Conservation (phyloP, 2,888 invertebrate species). For the Shargacucullia verbasci region DNA sequence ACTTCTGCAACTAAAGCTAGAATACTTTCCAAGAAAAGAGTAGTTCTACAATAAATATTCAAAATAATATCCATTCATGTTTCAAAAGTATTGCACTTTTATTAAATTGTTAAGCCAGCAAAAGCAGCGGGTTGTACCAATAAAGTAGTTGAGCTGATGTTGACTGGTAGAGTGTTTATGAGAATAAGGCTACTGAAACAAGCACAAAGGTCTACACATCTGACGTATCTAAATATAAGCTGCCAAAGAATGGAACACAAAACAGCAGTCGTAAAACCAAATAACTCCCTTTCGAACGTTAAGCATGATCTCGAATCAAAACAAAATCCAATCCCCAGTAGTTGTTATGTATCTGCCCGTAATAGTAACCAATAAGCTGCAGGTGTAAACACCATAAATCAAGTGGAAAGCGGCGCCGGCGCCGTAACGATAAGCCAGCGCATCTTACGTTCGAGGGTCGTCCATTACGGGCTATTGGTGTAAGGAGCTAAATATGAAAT, state of each 20-base stretch:
- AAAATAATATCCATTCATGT: too few species aligned
- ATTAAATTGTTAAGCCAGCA: too few species aligned
- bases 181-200: too few species aligned
- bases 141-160: too few species aligned
- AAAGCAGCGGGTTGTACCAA: too few species aligned
- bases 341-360: conserved; percentile 34
- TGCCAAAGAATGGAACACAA: not conserved
- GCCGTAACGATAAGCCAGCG: conserved; percentile 53
- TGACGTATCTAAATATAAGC: not conserved
- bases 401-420: conserved; percentile 46
- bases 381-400: conserved; percentile 55
- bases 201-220: too few species aligned
- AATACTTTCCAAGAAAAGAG: too few species aligned
- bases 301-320: conserved; percentile 17
- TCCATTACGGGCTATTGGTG: conserved; percentile 40
- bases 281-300: conserved; percentile 29
- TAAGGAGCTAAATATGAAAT: conserved; percentile 51
- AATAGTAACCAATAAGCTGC: conserved; percentile 46
- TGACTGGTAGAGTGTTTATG: too few species aligned
- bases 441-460: conserved; percentile 49
- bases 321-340: conserved; percentile 36
- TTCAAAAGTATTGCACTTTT: too few species aligned
- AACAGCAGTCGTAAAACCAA: conserved; percentile 29
- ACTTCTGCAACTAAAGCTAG: too few species aligned
- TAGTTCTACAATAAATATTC: too few species aligned